Percentiles rank a stretch among this genome's conserved stretches.
Conservation (phyloP, 2,113 vertebrate species). For the Notarius lentiginosus region DNA sequence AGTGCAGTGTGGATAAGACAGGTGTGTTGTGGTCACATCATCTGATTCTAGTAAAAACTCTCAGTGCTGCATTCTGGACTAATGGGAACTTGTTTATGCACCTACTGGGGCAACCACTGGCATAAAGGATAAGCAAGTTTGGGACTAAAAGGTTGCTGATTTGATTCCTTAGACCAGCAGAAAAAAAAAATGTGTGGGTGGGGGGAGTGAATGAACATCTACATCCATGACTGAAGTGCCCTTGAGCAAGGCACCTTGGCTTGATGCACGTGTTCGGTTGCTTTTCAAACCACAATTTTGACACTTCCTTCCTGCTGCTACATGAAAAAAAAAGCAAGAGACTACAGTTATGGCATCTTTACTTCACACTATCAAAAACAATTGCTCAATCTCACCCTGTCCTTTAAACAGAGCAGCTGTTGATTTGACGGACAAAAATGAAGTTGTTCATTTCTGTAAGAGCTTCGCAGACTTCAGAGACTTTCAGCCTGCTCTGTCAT, state of each 20-base stretch:
- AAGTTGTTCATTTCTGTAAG: not conserved
- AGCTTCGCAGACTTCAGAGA: not conserved
- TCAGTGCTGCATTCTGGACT: too few relatives aligned
- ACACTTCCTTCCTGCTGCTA: constrained; percentile 18
- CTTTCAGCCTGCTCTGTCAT: not conserved
- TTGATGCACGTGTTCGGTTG: not conserved
- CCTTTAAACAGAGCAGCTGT: not conserved
- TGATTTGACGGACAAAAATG: not conserved
- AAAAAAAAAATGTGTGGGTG: too few relatives aligned
- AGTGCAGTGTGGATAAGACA: too few relatives aligned
- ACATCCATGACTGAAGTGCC: too few relatives aligned
- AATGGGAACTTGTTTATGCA: too few relatives aligned
- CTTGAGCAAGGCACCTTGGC: not conserved
- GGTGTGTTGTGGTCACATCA: too few relatives aligned
- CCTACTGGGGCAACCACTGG: too few relatives aligned
- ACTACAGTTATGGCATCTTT: not conserved
- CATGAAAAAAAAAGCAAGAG: not conserved
- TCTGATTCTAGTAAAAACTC: too few relatives aligned
- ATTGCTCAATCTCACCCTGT: not conserved
- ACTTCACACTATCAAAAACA: not conserved
- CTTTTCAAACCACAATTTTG: not conserved
- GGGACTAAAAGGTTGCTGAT: too few relatives aligned
- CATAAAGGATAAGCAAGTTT: not conserved
- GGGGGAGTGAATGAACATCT: too few relatives aligned
- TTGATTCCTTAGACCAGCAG: too few relatives aligned